Conservation (phyloP, 2,888 invertebrate genomes). For the Hirtodrosophila histrioides region DNA sequence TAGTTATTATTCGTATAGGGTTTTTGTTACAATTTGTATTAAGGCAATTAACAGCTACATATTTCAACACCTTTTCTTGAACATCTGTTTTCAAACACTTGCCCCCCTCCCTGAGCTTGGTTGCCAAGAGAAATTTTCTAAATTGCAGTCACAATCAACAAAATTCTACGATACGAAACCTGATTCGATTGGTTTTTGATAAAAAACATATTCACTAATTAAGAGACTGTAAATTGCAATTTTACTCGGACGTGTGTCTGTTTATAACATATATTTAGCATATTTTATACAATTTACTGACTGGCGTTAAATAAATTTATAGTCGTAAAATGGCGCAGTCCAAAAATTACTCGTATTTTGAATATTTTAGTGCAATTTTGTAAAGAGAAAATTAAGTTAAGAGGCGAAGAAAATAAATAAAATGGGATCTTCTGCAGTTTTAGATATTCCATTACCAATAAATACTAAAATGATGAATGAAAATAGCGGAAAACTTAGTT, state of each 20-base stretch:
- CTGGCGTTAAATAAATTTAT: too few relatives aligned
- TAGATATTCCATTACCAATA: too few relatives aligned
- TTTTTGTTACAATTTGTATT: constrained; percentile 12
- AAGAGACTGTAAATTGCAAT: constrained; percentile 37
- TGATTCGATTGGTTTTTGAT: constrained; percentile 10
- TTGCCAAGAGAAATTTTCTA: constrained; percentile 14
- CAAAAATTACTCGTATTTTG: constrained; percentile 1
- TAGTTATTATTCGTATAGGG: constrained; percentile 1
- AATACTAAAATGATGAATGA: background rate
- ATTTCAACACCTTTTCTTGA: constrained; percentile 7
- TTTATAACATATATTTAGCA: constrained; percentile 39
- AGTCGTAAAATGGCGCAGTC: constrained; percentile 16
- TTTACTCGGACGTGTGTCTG: constrained; percentile 21
- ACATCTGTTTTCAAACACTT: constrained; percentile 20
- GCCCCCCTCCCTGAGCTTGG: constrained; percentile 14
- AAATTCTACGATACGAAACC: constrained; percentile 21
- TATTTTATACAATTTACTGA: constrained; percentile 27
- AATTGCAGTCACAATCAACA: constrained; percentile 13
- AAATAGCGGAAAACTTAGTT: background rate
- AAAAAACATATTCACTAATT: constrained; percentile 39
- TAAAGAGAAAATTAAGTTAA: too few relatives aligned
- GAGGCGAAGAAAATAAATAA: too few relatives aligned
- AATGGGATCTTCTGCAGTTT: too few relatives aligned
- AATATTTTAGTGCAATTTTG: background rate
- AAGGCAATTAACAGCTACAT: too few relatives aligned